Conservation (phyloP, 2,888 invertebrate species). For the Drosophila prostipennis region DNA sequence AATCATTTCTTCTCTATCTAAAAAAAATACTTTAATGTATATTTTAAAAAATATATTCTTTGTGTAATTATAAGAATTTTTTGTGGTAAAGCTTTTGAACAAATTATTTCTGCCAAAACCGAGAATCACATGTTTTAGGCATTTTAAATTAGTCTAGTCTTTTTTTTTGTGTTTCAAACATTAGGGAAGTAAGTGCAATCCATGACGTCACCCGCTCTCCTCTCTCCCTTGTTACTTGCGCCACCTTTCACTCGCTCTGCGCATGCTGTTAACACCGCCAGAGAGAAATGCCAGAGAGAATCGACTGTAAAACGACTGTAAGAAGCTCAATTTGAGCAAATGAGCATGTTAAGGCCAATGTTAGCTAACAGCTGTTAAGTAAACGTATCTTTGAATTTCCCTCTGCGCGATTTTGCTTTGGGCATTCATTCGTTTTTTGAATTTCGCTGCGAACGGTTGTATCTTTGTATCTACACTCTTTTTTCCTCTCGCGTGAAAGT, state of each 20-base stretch:
- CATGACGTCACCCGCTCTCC: neutral
- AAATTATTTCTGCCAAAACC: neutral
- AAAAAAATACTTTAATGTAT: no score
- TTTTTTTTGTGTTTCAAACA: neutral
- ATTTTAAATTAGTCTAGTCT: neutral
- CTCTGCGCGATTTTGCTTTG: neutral
- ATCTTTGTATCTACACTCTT: no score
- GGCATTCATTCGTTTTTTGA: neutral
- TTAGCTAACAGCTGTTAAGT: neutral
- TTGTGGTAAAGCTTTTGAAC: no score
- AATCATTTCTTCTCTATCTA: no score
- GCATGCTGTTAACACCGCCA: neutral
- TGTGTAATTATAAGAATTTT: no score
- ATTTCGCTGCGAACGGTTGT: no score
- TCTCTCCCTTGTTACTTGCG: neutral
- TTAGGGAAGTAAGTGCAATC: conserved; percentile 2
- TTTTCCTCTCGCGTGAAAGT: conserved; percentile 11
- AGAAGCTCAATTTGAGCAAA: neutral
- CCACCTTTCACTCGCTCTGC: neutral
- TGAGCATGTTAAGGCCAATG: neutral
- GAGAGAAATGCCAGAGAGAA: neutral
- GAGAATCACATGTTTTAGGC: neutral
- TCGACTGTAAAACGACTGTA: neutral
- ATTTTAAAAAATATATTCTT: no score
- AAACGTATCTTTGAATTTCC: conserved; percentile 3